Evolutionary conservation across 2,797 vertebrate genomes (phyloP).

Genomic region (Mastacembelus armatus): DNA sequence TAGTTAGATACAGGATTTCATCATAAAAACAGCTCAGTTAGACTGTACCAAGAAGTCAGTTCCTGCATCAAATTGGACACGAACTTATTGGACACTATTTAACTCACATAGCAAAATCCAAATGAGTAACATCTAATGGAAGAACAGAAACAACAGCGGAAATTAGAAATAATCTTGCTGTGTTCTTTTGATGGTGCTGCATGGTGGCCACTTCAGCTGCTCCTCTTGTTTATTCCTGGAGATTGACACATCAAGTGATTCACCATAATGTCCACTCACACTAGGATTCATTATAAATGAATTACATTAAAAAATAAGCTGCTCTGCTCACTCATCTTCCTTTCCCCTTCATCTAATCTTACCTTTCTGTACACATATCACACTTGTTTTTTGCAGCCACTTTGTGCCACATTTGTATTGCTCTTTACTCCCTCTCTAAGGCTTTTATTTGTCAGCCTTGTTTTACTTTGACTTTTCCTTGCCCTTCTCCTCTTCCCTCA

Average conservation of each 20-base stretch:
- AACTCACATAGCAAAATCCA: slow-evolving; percentile 27
- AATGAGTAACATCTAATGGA: slow-evolving; percentile 33
- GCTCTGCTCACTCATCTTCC: neutral
- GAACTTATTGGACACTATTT: slow-evolving; percentile 27
- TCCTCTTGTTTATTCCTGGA: slow-evolving; percentile 36
- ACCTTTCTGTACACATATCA: slow-evolving; percentile 31
- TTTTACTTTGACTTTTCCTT: neutral
- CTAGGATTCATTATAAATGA: slow-evolving; percentile 42
- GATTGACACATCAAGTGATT: slow-evolving; percentile 43
- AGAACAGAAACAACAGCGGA: slow-evolving; percentile 27
- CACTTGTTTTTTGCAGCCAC: slow-evolving; percentile 29
- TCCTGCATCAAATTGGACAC: slow-evolving; percentile 20
- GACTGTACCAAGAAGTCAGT: slow-evolving; percentile 24
- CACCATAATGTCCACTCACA: slow-evolving; percentile 44
- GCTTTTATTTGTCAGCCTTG: slow-evolving; percentile 21
- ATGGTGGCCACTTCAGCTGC: slow-evolving; percentile 28
- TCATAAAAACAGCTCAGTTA: slow-evolving; percentile 39
- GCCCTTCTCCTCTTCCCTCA: neutral
- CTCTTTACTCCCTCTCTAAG: slow-evolving; percentile 7
- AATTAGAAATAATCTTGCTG: slow-evolving; percentile 32
- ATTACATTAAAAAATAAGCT: slow-evolving; percentile 35
- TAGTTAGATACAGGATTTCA: slow-evolving; percentile 25
- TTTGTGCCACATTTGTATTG: slow-evolving; percentile 35
- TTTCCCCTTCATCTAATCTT: slow-evolving; percentile 1
- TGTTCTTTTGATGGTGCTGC: slow-evolving; percentile 26